Evolutionary conservation across 2,888 invertebrate genomes (phyloP).

Genomic region (Lepidochrysops patricia): DNA sequence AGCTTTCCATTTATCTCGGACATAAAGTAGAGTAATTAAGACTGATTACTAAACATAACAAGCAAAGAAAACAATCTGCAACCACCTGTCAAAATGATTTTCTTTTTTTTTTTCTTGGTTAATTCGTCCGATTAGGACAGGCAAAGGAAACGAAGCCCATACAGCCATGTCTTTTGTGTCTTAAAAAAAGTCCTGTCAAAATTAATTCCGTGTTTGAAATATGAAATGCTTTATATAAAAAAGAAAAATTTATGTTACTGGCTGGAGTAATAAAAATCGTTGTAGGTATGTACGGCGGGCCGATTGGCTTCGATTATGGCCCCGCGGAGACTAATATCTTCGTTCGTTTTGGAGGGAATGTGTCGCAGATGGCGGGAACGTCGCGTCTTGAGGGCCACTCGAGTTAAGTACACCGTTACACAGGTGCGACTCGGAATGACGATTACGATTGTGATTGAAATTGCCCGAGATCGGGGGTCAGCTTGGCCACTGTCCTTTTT

Average conservation of each 20-base stretch:
- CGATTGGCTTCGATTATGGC: slow-evolving; percentile 73
- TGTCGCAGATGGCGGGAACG: slow-evolving; percentile 57
- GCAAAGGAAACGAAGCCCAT: too few species aligned
- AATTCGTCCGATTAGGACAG: too few species aligned
- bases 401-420: slow-evolving; percentile 70
- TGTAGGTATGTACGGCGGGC: slow-evolving; percentile 53
- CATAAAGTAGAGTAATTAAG: too few species aligned
- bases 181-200: too few species aligned
- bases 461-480: slow-evolving; percentile 46
- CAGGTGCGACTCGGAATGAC: slow-evolving; percentile 53
- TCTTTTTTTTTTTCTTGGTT: too few species aligned
- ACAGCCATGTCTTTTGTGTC: too few species aligned
- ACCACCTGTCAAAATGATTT: too few species aligned
- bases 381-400: slow-evolving; percentile 48
- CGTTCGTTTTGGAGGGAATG: slow-evolving; percentile 64
- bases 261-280: slow-evolving; percentile 53
- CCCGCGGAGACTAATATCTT: slow-evolving; percentile 72
- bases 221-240: slow-evolving; percentile 35
- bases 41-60: too few species aligned
- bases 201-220: neutral
- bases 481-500: slow-evolving; percentile 29
- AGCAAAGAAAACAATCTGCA: neutral
- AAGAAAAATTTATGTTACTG: slow-evolving; percentile 39
- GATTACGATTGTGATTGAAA: slow-evolving; percentile 59
- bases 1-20: too few species aligned